Percentiles rank a stretch among this genome's conserved stretches.
Conservation (phyloP, 2,797 vertebrate species). For the Acipenser transmontanus region DNA sequence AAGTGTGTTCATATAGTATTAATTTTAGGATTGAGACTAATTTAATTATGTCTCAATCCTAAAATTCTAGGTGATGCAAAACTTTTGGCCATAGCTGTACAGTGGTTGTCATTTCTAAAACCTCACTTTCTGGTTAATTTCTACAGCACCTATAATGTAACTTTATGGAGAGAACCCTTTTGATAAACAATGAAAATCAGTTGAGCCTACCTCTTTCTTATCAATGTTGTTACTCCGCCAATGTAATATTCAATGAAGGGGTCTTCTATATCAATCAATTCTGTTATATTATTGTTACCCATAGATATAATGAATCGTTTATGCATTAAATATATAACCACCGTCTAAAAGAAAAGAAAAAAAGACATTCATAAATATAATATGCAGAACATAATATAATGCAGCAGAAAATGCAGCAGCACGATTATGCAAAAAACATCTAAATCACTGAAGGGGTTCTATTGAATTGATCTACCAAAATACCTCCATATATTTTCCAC, state of each 20-base stretch:
- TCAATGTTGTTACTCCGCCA: conserved; percentile 66
- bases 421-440: too few species aligned
- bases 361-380: not conserved
- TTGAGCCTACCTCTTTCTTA: conserved; percentile 71
- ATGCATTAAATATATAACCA: not conserved
- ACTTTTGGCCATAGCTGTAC: too few species aligned
- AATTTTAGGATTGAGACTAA: too few species aligned
- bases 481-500: too few species aligned
- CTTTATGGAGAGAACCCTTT: not conserved
- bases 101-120: too few species aligned
- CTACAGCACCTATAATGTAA: not conserved
- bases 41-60: too few species aligned
- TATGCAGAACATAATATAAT: not conserved
- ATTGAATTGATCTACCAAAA: too few species aligned
- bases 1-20: too few species aligned
- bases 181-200: not conserved
- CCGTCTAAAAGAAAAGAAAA: conserved; percentile 17
- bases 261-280: accelerated
- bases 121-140: too few species aligned
- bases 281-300: accelerated
- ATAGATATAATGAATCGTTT: conserved; percentile 17
- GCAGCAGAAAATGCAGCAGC: not conserved
- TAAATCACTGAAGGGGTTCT: too few species aligned
- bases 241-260: conserved; percentile 57
- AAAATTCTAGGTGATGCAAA: too few species aligned